Base-by-base conservation (phyloP, 2,113 vertebrate genomes). In the Glaucidium brasilianum region DNA sequence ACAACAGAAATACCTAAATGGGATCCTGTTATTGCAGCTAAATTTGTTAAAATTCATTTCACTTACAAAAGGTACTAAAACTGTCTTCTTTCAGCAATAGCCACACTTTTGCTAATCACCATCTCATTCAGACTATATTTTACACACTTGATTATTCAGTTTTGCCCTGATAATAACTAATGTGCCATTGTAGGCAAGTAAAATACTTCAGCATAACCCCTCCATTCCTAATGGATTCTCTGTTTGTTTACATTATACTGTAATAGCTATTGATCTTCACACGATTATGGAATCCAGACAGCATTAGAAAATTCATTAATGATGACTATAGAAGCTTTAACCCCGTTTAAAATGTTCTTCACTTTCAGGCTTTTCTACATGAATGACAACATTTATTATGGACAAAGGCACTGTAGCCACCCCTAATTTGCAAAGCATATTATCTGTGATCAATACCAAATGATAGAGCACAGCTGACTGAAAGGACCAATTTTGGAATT, bases 361-460 rank as follows among this genome's bases (percentile, higher is more conserved):
- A 95, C 92, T 93, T 88, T 90, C 90, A 87, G 73, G 80, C 90
- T 96, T 89, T 92, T 97, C 88, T 86, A 94, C 92, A 92, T 86
- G 88, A 96, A 98, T 96, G 98, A 86, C 94, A 97, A 96, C 95
- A 93, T 92, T 85, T 95, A 96, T 98, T 97, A 96, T 85, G 83
- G 81, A 96, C 94, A 95, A 94, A 89, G 64, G 91, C 94, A 93
- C 94, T 97, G 94, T 97, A 98, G 95, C 97, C 94, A 97, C 81
- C 90, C 94, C 96, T 98, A 96, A 98, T 97, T 97, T 97, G 95
- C 98, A 98, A 97, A 97, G 92, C 79, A 96, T 88, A 96, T 98
- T 96, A 97, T 93, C 72, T 78, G 69, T 93, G 90, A 97, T 97
- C 97, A 97, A 97, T 92, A 97, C 69, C 12, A 55, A 96, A 85